Evolutionary conservation across 2,888 invertebrate species (phyloP).

Genomic region (Sinodicranocentrus sp.): DNA sequence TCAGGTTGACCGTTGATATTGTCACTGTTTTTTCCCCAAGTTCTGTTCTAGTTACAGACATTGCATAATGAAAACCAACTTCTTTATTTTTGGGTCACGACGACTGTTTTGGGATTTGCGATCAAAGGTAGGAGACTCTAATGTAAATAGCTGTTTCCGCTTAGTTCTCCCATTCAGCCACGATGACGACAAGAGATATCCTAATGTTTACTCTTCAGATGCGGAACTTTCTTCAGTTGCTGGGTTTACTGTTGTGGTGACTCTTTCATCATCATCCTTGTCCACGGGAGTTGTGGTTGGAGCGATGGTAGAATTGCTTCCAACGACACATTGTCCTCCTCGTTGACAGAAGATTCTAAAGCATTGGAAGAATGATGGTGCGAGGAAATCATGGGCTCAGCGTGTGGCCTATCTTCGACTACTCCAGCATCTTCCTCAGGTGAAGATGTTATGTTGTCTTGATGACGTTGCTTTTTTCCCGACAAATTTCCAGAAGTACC

Average conservation of each 20-base stretch:
- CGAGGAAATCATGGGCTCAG: conserved; percentile 25
- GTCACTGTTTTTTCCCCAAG: too few species aligned
- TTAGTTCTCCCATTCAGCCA: too few species aligned
- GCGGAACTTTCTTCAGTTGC: conserved; percentile 22
- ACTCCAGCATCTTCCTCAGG: conserved; percentile 19
- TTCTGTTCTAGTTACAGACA: too few species aligned
- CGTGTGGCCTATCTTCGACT: conserved; percentile 34
- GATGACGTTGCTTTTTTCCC: background rate
- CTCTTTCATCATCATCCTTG: conserved; percentile 8
- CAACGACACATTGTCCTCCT: conserved; percentile 18
- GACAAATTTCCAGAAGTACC: conserved; percentile 1
- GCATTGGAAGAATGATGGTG: background rate
- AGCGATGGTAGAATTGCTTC: background rate
- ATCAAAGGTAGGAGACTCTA: too few species aligned
- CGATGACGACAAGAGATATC: too few species aligned
- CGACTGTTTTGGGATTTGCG: too few species aligned
- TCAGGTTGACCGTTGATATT: too few species aligned
- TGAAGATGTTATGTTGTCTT: conserved; percentile 10
- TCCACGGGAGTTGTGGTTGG: background rate
- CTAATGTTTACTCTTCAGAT: conserved; percentile 40
- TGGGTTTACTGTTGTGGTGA: conserved; percentile 21
- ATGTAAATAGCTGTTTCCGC: too few species aligned
- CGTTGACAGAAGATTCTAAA: background rate
- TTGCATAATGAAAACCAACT: too few species aligned
- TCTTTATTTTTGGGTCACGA: too few species aligned